Evolutionary conservation across 2,888 invertebrate species (phyloP).

Genomic region (Mongoloraphidia duomilia): DNA sequence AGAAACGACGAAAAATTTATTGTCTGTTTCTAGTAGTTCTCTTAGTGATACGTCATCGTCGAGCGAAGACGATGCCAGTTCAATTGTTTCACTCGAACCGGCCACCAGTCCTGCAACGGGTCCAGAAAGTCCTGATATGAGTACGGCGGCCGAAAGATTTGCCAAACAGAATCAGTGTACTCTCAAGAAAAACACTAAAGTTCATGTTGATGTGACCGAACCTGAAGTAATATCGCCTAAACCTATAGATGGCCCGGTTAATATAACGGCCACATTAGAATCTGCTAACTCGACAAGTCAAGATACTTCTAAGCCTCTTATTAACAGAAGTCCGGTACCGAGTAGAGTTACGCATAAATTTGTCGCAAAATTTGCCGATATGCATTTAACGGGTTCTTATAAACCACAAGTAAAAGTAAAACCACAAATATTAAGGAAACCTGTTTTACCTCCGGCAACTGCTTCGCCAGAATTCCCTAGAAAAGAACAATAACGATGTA

Average conservation of each 20-base stretch:
- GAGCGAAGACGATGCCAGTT: slow-evolving; percentile 22
- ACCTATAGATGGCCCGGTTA: slow-evolving; percentile 13
- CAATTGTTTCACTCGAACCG: slow-evolving; percentile 31
- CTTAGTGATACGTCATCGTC: slow-evolving; percentile 8
- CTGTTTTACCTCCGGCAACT: slow-evolving; percentile 35
- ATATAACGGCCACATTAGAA: slow-evolving; percentile 16
- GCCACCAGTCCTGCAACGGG: slow-evolving; percentile 18
- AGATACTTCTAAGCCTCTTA: slow-evolving; percentile 20
- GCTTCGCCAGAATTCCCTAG: slow-evolving; percentile 16
- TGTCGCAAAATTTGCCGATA: slow-evolving; percentile 47
- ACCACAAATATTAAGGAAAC: slow-evolving; percentile 64
- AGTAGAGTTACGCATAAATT: slow-evolving; percentile 46
- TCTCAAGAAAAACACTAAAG: slow-evolving; percentile 51
- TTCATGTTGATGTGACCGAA: slow-evolving; percentile 6
- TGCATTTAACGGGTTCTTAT: slow-evolving; percentile 46
- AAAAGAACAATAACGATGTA: slow-evolving; percentile 3
- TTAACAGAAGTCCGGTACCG: slow-evolving; percentile 34
- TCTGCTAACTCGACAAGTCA: slow-evolving; percentile 22
- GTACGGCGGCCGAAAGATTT: slow-evolving; percentile 61
- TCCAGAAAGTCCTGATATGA: slow-evolving; percentile 47
- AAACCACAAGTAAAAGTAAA: slow-evolving; percentile 68
- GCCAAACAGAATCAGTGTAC: slow-evolving; percentile 68
- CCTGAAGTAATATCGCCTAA: slow-evolving; percentile 4
- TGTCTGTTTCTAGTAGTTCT: slow-evolving; percentile 15
- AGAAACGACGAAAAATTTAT: slow-evolving; percentile 25